Evolutionary conservation across 2,797 vertebrate species (phyloP), one percentile per base, ranked within the genome.

Genomic region (Macroramphosus scolopax): DNA sequence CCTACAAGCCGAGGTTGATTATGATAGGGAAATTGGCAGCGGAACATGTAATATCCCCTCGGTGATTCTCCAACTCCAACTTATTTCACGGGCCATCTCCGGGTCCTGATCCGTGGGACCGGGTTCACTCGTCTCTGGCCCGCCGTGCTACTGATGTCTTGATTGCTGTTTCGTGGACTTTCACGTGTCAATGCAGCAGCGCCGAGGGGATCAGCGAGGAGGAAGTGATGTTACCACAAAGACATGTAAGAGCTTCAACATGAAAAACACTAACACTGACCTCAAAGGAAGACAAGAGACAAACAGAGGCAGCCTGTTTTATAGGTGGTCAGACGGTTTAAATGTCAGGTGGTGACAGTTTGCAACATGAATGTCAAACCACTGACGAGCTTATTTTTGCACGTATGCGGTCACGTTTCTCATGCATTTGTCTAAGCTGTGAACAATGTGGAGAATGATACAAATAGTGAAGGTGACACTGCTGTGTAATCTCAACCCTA

Each of bases 151-250:
- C 54, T 48, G 34, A 65, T 63, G 68, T 62, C 63, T 80, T 61
- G 38, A 75, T 82, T 71, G 54, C 57, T 56, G 75, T 72, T 83
- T 80, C 61, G 49, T 51, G 65, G 69, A 62, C 54, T 57, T 64
- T 73, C 34, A 56, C 53, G 24, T 80, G 74, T 80, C 61, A 59
- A 14, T 54, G 64, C 72, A 37, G 55, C 56, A 57, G 42, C 8
- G 12, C 38, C 14, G 16, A 64, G 61, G 56, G 42, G 60, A 75
- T 35, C 59, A 63, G 60, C 6, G 48, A 62, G 43, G 59, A 83
- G 78, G 87, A 87, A 78, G 66, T 81, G 80, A 84, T 78, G 72
- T 75, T 78, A 83, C 78, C 83, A 68, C 80, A 78, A 64, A 55
- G 63, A 70, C 51, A 69, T 61, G 59, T 77, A 73, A 76, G 65